These are phyloP conservation scores for Amyelois transitella DNA, from an alignment of 1,140 invertebrate species.

Conservation along the genomic window DNA sequence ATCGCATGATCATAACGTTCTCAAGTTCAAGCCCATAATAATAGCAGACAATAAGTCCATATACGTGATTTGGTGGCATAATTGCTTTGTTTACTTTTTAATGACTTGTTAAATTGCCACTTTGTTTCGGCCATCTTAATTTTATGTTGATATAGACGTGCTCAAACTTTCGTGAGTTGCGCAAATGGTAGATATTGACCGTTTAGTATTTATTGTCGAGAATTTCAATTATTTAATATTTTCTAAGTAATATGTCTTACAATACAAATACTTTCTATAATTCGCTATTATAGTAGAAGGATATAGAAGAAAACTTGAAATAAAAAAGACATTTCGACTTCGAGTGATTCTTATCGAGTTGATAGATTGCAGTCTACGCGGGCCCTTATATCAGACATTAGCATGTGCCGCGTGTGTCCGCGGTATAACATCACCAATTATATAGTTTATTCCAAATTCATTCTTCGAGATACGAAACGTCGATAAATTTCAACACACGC, in stretches of 20 bases:
- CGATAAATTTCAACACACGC: conserved; percentile 69
- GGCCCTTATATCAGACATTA: conserved; percentile 23
- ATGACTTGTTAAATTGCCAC: conserved; percentile 42
- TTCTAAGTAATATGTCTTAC: background rate
- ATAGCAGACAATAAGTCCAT: conserved; percentile 60
- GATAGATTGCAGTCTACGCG: background rate
- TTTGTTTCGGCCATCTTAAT: conserved; percentile 19
- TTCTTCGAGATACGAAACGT: conserved; percentile 43
- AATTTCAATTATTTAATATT: too few relatives aligned
- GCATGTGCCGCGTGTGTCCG: conserved; percentile 25
- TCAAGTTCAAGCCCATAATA: conserved; percentile 42
- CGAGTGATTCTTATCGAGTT: background rate
- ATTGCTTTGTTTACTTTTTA: conserved; percentile 47
- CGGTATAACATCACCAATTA: conserved; percentile 32
- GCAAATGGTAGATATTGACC: too few relatives aligned
- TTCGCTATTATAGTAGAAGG: too few relatives aligned
- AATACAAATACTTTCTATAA: background rate
- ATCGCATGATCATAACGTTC: conserved; percentile 59
- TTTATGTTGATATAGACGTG: conserved; percentile 1
- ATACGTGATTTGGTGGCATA: conserved; percentile 61
- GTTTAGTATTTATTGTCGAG: too few relatives aligned
- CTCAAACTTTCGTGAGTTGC: background rate
- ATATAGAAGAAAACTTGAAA: background rate
- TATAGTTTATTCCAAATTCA: conserved; percentile 54
- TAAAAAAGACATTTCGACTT: background rate